Percentiles rank a stretch among this genome's conserved stretches.
phyloP scores from a whole-genome alignment of 2,113 vertebrate genomes.

The Pangasianodon gigas region DNA sequence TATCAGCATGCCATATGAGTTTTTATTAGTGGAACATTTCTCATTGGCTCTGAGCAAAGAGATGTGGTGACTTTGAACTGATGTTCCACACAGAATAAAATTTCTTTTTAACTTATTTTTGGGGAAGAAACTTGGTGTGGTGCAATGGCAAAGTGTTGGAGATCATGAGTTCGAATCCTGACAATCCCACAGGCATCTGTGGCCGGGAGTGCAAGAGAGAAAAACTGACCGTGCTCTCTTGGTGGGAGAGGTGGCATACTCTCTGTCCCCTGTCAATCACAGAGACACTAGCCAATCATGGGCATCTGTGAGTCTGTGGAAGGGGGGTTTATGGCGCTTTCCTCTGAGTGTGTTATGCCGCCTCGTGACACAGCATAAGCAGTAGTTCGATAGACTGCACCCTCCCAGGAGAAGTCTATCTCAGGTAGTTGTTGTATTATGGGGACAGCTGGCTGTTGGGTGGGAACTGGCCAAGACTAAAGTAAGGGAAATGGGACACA shows the following conservation, averaged over 20 bases:
- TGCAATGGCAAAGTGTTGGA: neutral
- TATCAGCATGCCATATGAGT: slow-evolving; percentile 23
- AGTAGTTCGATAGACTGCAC: neutral
- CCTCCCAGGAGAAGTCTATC: neutral
- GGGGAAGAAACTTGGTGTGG: neutral
- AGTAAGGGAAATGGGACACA: neutral
- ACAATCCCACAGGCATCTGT: neutral
- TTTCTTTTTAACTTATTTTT: neutral
- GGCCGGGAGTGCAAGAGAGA: neutral
- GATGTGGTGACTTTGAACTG: neutral
- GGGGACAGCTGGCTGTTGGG: neutral
- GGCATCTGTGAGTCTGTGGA: neutral
- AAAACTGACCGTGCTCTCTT: neutral
- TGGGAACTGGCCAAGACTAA: neutral
- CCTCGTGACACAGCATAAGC: neutral
- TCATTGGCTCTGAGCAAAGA: neutral
- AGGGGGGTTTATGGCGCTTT: neutral
- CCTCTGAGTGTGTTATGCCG: too few relatives aligned
- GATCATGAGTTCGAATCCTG: neutral
- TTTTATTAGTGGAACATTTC: slow-evolving; percentile 22
- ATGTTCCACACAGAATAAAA: neutral
- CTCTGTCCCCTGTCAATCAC: neutral
- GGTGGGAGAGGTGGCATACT: neutral
- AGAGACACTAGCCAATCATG: neutral
- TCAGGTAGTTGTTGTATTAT: neutral